These are phyloP conservation scores for Phyllotreta striolata DNA, from an alignment of 2,888 invertebrate genomes.

Conservation along the genomic window DNA sequence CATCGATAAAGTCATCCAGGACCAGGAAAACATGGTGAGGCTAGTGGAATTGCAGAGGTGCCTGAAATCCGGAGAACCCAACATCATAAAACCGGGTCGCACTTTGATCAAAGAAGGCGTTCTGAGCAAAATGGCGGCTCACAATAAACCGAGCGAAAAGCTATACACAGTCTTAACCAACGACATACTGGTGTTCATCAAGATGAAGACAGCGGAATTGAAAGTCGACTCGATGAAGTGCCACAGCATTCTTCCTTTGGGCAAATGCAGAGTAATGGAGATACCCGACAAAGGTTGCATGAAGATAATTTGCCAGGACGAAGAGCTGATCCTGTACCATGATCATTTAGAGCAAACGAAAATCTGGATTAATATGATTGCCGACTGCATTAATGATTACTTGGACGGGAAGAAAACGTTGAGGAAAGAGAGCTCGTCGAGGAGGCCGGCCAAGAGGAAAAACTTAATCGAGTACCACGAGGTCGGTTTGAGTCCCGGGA, in stretches of 20 bases:
- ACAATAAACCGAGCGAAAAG: conserved; percentile 60
- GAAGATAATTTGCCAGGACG: conserved; percentile 67
- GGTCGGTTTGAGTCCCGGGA: conserved; percentile 63
- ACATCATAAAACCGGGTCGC: conserved; percentile 74
- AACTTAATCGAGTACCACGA: conserved; percentile 66
- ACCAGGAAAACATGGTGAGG: conserved; percentile 76
- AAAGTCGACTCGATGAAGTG: conserved; percentile 70
- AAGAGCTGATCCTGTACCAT: conserved; percentile 67
- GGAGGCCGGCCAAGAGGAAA: conserved; percentile 68
- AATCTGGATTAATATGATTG: conserved; percentile 67
- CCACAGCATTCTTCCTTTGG: conserved; percentile 73
- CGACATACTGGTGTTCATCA: conserved; percentile 79
- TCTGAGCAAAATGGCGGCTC: conserved; percentile 57
- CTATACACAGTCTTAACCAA: conserved; percentile 76
- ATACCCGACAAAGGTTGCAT: conserved; percentile 68
- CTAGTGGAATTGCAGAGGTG: conserved; percentile 73
- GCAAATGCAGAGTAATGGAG: conserved; percentile 72
- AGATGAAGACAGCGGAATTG: conserved; percentile 66
- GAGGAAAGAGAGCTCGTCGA: conserved; percentile 70
- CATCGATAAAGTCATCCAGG: conserved; percentile 76
- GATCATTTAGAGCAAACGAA: conserved; percentile 64
- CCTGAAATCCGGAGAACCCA: conserved; percentile 68
- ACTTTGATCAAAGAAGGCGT: conserved; percentile 73
- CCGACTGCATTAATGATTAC: conserved; percentile 66
- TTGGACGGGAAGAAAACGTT: conserved; percentile 68